Conservation (phyloP, 35 echinoderm and acorn worm species). For the Apostichopus japonicus region DNA sequence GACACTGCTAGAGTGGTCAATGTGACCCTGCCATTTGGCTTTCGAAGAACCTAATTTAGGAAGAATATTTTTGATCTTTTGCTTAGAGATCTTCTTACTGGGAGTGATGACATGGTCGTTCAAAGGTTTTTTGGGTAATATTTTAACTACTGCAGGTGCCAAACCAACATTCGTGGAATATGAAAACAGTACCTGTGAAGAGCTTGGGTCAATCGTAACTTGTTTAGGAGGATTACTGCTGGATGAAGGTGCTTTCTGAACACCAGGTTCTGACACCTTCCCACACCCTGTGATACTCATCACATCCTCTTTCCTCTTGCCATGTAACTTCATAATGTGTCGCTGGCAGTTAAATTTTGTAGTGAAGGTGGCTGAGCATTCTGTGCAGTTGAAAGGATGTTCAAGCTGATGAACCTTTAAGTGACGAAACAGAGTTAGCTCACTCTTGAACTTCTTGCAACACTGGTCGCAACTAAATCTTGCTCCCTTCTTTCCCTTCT, state of each 20-base stretch:
- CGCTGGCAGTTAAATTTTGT: constrained; percentile 99
- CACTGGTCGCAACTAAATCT: constrained; percentile 82
- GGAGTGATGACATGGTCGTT: background rate
- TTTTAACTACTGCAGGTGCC: background rate
- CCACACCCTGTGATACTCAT: constrained; percentile 58
- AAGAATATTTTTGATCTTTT: constrained; percentile 35
- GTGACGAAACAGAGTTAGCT: constrained; percentile 76
- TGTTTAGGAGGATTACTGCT: background rate
- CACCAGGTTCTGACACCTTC: constrained; percentile 22
- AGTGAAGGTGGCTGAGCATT: constrained; percentile 86
- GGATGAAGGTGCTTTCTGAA: constrained; percentile 6
- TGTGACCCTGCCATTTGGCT: background rate
- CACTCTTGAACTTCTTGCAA: constrained; percentile 90
- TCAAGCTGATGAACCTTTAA: constrained; percentile 83
- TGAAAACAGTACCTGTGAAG: background rate
- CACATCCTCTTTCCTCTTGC: constrained; percentile 86
- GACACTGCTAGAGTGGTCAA: background rate
- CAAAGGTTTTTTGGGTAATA: constrained; percentile 20
- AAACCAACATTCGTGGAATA: constrained; percentile 6
- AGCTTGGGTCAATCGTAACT: background rate
- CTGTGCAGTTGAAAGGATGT: constrained; percentile 90
- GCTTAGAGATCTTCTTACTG: background rate
- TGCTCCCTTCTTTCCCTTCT: constrained; percentile 72
- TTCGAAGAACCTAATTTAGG: background rate
- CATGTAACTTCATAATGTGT: constrained; percentile 96